A percentile compares a stretch with the other conserved stretches of the same genome.
Conservation (phyloP, 2,797 vertebrate genomes). For the Ctenopoma multispine region DNA sequence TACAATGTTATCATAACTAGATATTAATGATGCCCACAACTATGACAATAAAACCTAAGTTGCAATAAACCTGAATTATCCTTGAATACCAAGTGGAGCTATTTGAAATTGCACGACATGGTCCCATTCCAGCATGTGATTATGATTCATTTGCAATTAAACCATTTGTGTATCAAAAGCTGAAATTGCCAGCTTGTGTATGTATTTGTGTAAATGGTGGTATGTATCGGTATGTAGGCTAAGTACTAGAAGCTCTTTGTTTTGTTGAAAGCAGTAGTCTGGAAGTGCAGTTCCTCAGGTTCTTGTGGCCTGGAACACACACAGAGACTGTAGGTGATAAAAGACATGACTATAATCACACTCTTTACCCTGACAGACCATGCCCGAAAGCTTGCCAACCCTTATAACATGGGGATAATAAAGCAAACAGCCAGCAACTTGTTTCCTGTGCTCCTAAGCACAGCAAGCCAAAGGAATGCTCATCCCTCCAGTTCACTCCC, state of each 20-base stretch:
- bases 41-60: constrained; percentile 17
- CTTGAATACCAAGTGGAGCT: constrained; percentile 26
- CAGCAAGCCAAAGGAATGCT: constrained; percentile 77
- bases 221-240: constrained; percentile 31
- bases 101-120: constrained; percentile 13
- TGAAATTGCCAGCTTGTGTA: constrained; percentile 45
- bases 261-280: constrained; percentile 65
- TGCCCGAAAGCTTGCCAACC: constrained; percentile 75
- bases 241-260: constrained; percentile 55
- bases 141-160: constrained; percentile 44
- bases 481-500: constrained; percentile 65
- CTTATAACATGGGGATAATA: constrained; percentile 82
- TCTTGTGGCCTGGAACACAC: constrained; percentile 65
- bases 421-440: constrained; percentile 79
- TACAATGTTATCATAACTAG: not conserved
- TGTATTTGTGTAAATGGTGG: constrained; percentile 35
- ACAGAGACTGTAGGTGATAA: constrained; percentile 63
- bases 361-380: constrained; percentile 53
- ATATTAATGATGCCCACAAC: constrained; percentile 14
- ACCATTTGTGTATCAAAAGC: constrained; percentile 33
- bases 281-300: constrained; percentile 64
- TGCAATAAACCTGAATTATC: constrained; percentile 40
- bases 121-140: constrained; percentile 35
- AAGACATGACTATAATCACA: constrained; percentile 64
- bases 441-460: constrained; percentile 73